A percentile compares a stretch with the other conserved stretches of the same genome.
Conservation (phyloP, 2,113 vertebrate species). For the Sialia sialis region DNA sequence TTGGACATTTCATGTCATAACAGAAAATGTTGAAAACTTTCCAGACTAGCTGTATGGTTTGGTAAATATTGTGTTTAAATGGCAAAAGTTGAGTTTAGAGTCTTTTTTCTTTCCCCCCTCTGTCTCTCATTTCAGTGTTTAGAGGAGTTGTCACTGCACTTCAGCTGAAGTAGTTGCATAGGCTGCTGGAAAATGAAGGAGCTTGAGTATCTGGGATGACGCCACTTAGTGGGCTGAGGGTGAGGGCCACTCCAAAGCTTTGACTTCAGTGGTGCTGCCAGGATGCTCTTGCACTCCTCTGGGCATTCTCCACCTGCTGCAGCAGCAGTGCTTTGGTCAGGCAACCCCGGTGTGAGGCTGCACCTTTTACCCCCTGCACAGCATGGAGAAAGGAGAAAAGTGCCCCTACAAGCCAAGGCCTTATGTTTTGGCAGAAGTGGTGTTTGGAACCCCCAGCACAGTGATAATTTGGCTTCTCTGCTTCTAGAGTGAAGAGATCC, state of each 20-base stretch:
- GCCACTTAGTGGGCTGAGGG: neutral
- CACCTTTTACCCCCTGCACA: fast-evolving
- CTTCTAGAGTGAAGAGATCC: neutral
- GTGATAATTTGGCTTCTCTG: neutral
- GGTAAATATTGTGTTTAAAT: constrained; percentile 9
- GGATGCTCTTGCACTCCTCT: neutral
- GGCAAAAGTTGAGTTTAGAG: neutral
- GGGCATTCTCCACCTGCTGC: neutral
- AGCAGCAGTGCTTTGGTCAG: neutral
- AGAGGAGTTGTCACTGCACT: neutral
- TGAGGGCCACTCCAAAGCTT: neutral
- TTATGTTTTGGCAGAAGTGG: neutral
- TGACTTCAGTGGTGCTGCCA: neutral
- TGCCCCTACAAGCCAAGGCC: neutral
- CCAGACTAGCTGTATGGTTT: constrained; percentile 37
- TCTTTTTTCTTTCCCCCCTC: neutral
- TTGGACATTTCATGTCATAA: constrained; percentile 63
- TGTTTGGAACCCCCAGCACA: fast-evolving
- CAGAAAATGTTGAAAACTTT: constrained; percentile 56
- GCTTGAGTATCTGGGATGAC: neutral
- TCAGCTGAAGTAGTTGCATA: neutral
- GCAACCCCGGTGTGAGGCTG: neutral
- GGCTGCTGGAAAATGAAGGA: neutral
- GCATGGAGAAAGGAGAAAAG: neutral
- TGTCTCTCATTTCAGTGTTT: constrained; percentile 5